phyloP scores from a whole-genome alignment of 2,113 vertebrate species.

The Ageneiosus marmoratus region DNA sequence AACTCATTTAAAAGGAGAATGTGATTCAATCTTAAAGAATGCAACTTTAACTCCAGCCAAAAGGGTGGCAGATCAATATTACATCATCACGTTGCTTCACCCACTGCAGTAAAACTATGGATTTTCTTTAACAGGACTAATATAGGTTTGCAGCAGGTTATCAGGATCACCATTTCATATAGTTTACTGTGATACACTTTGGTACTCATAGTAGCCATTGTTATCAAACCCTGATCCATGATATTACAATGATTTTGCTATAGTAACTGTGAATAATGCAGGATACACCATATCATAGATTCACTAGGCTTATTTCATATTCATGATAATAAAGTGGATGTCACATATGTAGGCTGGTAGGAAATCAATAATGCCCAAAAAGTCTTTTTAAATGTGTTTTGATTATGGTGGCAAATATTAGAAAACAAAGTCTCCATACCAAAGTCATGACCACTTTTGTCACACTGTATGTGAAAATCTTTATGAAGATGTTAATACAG shows the following conservation, averaged over 20 bases:
- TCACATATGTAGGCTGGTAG: neutral
- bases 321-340: neutral
- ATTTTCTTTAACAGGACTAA: conserved; percentile 27
- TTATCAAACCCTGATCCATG: too few species aligned
- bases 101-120: conserved; percentile 33
- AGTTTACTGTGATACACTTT: neutral
- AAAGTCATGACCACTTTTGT: neutral
- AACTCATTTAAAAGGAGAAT: conserved; percentile 30
- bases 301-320: neutral
- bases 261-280: neutral
- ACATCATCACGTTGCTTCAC: conserved; percentile 41
- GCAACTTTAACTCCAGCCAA: conserved; percentile 42
- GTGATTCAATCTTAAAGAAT: conserved; percentile 38
- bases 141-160: conserved; percentile 8
- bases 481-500: neutral
- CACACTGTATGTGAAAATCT: neutral
- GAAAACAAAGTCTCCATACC: neutral
- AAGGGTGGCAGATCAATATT: conserved; percentile 40
- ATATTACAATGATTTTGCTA: neutral
- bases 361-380: neutral
- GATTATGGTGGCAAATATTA: neutral
- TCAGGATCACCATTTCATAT: conserved; percentile 29
- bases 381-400: neutral
- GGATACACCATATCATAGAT: neutral
- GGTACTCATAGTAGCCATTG: neutral